Evolutionary conservation across 2,113 vertebrate genomes (phyloP).

Genomic region (Fulica atra): DNA sequence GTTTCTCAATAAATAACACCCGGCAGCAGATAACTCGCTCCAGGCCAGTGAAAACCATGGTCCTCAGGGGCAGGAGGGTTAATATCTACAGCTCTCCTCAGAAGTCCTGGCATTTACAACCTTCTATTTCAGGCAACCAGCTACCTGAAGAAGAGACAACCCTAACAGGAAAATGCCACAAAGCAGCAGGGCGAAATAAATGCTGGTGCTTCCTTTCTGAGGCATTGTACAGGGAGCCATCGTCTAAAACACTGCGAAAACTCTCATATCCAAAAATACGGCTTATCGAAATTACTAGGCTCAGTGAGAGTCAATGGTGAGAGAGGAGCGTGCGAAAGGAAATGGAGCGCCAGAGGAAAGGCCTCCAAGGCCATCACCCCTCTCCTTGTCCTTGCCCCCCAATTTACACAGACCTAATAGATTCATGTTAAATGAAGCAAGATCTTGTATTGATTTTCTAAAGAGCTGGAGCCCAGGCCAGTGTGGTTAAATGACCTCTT

Average conservation of each 20-base stretch:
- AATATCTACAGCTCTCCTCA: not conserved
- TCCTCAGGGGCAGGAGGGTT: accelerated
- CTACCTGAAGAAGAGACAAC: not conserved
- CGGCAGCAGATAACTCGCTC: not conserved
- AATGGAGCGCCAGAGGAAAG: not conserved
- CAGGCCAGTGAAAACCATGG: not conserved
- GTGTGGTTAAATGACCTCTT: constrained; percentile 22
- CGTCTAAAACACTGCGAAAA: not conserved
- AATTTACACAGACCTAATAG: not conserved
- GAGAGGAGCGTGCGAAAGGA: not conserved
- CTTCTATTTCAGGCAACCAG: not conserved
- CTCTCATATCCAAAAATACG: not conserved
- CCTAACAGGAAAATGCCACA: not conserved
- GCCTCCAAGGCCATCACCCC: not conserved
- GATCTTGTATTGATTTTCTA: not conserved
- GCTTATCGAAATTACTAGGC: not conserved
- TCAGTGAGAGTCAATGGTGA: not conserved
- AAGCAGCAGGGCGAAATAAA: not conserved
- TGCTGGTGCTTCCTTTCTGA: not conserved
- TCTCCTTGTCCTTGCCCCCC: not conserved
- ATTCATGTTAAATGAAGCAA: constrained; percentile 54
- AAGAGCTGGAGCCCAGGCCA: not conserved
- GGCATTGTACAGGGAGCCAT: not conserved
- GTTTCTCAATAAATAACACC: not conserved
- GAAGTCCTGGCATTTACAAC: not conserved